Evolutionary conservation across 2,113 vertebrate genomes (phyloP).

Genomic region (Bambusicola thoracicus): DNA sequence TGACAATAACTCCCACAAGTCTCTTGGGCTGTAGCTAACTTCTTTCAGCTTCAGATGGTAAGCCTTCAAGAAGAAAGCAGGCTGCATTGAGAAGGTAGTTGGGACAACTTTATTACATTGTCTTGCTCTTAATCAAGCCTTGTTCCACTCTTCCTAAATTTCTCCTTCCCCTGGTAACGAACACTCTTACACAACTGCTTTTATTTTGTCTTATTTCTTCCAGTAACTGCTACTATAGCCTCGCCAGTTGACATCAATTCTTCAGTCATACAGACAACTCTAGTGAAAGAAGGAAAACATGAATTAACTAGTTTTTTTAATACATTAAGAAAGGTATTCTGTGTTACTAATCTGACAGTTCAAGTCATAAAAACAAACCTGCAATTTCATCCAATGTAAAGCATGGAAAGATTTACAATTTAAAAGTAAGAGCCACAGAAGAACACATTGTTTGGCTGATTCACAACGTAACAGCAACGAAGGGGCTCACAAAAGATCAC

Average conservation of each 20-base stretch:
- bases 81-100: not conserved
- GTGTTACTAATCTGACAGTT: not conserved
- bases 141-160: not conserved
- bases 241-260: not conserved
- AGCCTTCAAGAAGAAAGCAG: not conserved
- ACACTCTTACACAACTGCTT: not conserved
- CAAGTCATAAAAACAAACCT: not conserved
- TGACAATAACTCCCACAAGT: not conserved
- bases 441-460: not conserved
- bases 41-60: too few species aligned
- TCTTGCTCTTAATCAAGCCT: not conserved
- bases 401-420: not conserved
- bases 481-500: not conserved
- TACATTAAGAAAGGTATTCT: not conserved
- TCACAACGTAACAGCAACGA: not conserved
- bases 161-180: not conserved
- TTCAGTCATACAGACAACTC: not conserved
- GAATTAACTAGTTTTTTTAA: not conserved
- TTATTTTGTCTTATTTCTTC: not conserved
- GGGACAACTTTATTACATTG: not conserved
- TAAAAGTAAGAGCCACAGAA: not conserved
- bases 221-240: not conserved
- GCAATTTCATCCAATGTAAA: not conserved
- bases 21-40: not conserved
- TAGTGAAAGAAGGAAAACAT: not conserved